phyloP scores from a whole-genome alignment of 2,797 vertebrate genomes.

The Nothura maculosa region DNA sequence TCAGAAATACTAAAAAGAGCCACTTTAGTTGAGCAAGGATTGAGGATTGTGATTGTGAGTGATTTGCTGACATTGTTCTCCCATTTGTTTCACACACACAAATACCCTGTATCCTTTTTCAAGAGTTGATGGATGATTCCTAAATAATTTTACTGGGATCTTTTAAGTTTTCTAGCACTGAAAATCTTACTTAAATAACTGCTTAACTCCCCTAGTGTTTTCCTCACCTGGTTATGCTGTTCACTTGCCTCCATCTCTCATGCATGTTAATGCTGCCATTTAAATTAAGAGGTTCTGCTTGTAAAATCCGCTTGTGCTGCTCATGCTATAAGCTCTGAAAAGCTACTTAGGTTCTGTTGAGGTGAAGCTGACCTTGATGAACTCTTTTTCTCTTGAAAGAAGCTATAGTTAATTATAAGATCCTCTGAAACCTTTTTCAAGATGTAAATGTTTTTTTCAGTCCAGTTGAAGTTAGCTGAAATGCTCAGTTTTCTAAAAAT shows the following conservation, averaged over 20 bases:
- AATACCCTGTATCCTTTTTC: neutral
- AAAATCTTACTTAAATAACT: neutral
- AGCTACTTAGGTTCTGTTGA: neutral
- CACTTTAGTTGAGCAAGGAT: neutral
- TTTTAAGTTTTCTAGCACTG: neutral
- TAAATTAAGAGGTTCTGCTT: neutral
- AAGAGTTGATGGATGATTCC: fast-evolving
- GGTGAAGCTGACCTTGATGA: neutral
- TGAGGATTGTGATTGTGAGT: neutral
- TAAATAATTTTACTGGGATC: neutral
- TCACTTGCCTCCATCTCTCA: neutral
- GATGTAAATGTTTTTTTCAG: neutral
- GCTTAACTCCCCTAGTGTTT: neutral
- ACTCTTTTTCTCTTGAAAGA: neutral
- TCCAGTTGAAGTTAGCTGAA: neutral
- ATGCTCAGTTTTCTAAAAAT: neutral
- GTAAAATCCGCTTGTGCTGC: neutral
- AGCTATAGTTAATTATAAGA: neutral
- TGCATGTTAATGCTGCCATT: fast-evolving
- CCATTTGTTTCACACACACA: neutral
- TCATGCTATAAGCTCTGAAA: neutral
- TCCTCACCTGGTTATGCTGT: neutral
- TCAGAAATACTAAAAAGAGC: neutral
- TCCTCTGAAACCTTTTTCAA: neutral
- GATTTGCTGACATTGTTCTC: fast-evolving